Evolutionary conservation across 2,113 vertebrate genomes (phyloP), one percentile per base, ranked within the genome.

Genomic region (Leptobrachium ailaonicum): DNA sequence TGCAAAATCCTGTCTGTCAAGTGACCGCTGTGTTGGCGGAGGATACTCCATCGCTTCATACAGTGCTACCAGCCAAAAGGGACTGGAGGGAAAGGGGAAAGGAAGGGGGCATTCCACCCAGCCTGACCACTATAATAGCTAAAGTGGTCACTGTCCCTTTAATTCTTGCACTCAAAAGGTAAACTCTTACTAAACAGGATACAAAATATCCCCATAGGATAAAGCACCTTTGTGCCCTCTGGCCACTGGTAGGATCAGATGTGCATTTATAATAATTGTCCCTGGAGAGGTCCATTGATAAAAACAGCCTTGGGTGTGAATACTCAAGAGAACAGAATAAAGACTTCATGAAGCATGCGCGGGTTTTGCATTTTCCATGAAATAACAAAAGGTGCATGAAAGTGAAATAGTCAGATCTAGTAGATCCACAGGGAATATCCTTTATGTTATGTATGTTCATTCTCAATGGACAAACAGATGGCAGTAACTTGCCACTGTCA

Each of bases 231-330:
- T 66, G n/a, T 47, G 73, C 43, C 62, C 69, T 70, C 69, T 63
- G 41, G 43, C 45, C 42, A 69, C 2, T 40, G 12, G 42, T 14
- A 72, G 44, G 60, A 71, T 79, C 77, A 79, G 44, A 72, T 79
- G 77, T 71, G 58, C 50, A 71, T 11, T 53, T 20, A 66, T 72
- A 72, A 79, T 79, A 11, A 62, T 60, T 47, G 32, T 64, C 68
- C 58, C 69, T 72, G 44, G 5, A 64, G 77, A 71, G 58, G 40
- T 42, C 72, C 69, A 79, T 79, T 79, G 68, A 79, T 79, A 79
- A 79, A 79, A 79, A 79, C 69, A 79, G 56, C 76, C 67, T 3
- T 47, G 13, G 67, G 68, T 71, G 60, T 50, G 20, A 40, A 11
- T 6, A 45, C 76, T 20, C 76, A 12, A 62, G 76, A 63, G 76